A percentile compares a stretch with the other conserved stretches of the same genome.
Conservation (phyloP, 92 coral and sea anemone genomes). For the Heliopora coerulea region DNA sequence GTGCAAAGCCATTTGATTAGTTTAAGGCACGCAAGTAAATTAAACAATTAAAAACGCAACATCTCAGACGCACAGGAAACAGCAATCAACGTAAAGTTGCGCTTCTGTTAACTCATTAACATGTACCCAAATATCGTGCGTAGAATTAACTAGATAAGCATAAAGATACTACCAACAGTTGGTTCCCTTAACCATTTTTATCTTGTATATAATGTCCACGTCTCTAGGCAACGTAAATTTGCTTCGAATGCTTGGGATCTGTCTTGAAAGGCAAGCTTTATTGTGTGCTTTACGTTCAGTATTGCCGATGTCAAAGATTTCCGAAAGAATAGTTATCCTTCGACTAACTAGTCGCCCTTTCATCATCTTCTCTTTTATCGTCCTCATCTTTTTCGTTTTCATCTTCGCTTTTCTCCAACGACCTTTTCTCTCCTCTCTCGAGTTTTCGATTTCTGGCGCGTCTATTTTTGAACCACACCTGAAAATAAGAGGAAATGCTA, state of each 20-base stretch:
- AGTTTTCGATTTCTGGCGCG: constrained; percentile 15
- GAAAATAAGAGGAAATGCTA: neutral
- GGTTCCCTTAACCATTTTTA: too few species aligned
- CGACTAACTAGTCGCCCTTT: neutral
- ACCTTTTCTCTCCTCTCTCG: neutral
- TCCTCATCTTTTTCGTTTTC: neutral
- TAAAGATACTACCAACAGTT: too few species aligned
- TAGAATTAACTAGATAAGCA: too few species aligned
- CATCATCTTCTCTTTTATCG: neutral
- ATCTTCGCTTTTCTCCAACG: constrained; percentile 11
- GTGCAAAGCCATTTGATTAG: neutral
- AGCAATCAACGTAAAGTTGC: neutral
- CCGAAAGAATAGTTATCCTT: neutral
- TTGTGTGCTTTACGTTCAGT: too few species aligned
- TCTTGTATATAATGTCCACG: too few species aligned
- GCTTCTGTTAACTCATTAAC: neutral
- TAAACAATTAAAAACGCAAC: neutral
- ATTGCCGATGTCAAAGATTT: too few species aligned
- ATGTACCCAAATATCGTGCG: neutral
- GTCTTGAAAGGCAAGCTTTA: too few species aligned
- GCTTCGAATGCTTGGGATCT: too few species aligned
- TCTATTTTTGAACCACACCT: constrained; percentile 42
- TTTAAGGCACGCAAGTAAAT: neutral
- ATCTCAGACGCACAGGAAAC: neutral
- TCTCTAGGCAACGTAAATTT: too few species aligned